Conservation (phyloP, 2,113 vertebrate genomes). For the Coregonus clupeaformis region DNA sequence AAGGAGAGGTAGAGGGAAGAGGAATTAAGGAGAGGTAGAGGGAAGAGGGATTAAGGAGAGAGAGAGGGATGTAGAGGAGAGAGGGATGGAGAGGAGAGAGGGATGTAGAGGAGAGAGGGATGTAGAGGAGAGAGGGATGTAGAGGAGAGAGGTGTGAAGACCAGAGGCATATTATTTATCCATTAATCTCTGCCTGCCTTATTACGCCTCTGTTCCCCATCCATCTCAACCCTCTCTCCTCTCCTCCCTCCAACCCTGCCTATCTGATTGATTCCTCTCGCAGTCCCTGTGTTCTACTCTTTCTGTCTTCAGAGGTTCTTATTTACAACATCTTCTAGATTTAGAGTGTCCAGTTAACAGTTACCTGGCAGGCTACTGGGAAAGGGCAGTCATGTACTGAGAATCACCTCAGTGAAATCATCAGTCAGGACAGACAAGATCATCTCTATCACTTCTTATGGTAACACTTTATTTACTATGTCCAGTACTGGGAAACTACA, state of each 20-base stretch:
- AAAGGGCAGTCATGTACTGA: neutral
- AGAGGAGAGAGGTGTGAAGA: no score
- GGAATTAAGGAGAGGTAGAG: no score
- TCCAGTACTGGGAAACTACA: no score
- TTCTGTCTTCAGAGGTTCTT: neutral
- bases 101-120: no score
- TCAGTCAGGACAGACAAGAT: neutral
- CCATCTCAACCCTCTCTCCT: neutral
- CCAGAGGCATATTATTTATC: neutral
- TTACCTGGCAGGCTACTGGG: neutral
- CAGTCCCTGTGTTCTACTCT: neutral
- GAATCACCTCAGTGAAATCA: neutral
- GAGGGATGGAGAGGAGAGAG: no score
- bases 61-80: no score
- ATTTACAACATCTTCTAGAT: neutral
- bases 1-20: no score
- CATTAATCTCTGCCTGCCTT: neutral
- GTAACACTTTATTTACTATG: no score
- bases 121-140: no score
- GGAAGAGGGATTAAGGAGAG: no score
- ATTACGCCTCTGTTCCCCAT: neutral
- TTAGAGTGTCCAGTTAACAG: neutral
- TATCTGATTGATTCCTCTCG: neutral
- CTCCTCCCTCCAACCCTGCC: neutral
- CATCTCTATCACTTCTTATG: neutral